Base-by-base conservation (phyloP, 2,797 vertebrate genomes). In the Muraenolepis orangiensis region DNA sequence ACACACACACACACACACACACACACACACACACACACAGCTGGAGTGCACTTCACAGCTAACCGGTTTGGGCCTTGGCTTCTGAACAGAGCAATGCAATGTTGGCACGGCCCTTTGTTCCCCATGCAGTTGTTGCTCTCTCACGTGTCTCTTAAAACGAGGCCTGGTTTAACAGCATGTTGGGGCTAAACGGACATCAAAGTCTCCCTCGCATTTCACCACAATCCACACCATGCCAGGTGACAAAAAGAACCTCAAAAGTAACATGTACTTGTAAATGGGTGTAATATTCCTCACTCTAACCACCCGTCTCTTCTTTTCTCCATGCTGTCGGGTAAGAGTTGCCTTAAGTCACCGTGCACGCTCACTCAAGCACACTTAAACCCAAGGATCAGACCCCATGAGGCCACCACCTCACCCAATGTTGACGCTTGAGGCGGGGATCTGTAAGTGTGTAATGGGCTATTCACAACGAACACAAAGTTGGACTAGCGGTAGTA, bases 31-130 rank as follows among this genome's bases (percentile, higher is more conserved):
- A 46, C 18, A 46, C 42, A 46, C 11, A 18, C 46, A 23, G 26
- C n/a, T 64, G 61, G 61, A 42, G 80, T 34, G 79, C 72, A 72
- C 76, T 30, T 14, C 83, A 38, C 75, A 16, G 75, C 38, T 74
- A 69, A 82, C 92, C 90, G 90, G 85, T 88, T 86, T 73, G 67
- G 51, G 70, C 28, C 66, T 69, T 38, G 66, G 57, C 75, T 78
- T 75, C 73, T 68, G 14, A 42, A 69, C 74, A 74, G 66, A 67
- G n/a, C 40, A 36, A 76, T n/a, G 73, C 71, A n/a, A 72, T 78
- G 66, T 64, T 68, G 75, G 29, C 69, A 70, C 32, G 13, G 23
- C 6, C 20, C 12, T 69, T 23, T 23, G 51, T 11, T 61, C n/a
- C n/a, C n/a, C n/a, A 67, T 67, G 14, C 66, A 67, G 29, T 67